Conservation (phyloP, 2,888 invertebrate species). For the Malthinus seriepunctatus region DNA sequence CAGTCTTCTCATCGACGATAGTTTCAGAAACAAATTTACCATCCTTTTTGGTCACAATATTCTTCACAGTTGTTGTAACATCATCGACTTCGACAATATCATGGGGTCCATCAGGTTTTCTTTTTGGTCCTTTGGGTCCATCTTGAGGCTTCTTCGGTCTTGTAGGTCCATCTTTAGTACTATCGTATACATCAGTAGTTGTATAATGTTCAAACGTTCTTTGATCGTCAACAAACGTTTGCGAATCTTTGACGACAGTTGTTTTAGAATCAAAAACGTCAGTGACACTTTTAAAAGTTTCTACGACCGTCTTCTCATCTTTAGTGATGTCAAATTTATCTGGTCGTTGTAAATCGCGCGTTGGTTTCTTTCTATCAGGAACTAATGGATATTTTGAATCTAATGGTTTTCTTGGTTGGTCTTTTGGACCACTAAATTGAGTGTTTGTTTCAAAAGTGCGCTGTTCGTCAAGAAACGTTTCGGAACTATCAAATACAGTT, state of each 20-base stretch:
- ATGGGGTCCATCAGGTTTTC: constrained; percentile 8
- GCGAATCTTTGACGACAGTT: constrained; percentile 39
- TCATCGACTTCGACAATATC: constrained; percentile 22
- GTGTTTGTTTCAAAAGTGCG: constrained; percentile 1
- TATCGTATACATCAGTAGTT: constrained; percentile 34
- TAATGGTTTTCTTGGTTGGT: constrained; percentile 21
- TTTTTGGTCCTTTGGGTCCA: neutral
- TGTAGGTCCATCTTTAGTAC: constrained; percentile 31
- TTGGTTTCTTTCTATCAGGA: constrained; percentile 6
- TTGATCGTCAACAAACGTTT: constrained; percentile 40
- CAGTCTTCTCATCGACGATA: constrained; percentile 38
- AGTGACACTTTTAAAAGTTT: constrained; percentile 39
- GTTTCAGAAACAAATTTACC: constrained; percentile 26
- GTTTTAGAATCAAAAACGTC: constrained; percentile 42
- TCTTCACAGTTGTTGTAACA: constrained; percentile 24
- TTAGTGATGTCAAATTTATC: constrained; percentile 13
- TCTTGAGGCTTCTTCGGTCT: constrained; percentile 4
- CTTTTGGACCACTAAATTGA: constrained; percentile 22
- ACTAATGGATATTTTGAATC: neutral
- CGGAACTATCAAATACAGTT: constrained; percentile 10
- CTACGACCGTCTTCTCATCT: constrained; percentile 38
- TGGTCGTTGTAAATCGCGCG: constrained; percentile 7
- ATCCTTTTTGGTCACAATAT: constrained; percentile 20
- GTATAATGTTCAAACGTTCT: constrained; percentile 43
- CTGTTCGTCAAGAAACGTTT: constrained; percentile 11